Evolutionary conservation across 2,113 vertebrate genomes (phyloP), one percentile per base, ranked within the genome.

Genomic region (Phocoena sinus): DNA sequence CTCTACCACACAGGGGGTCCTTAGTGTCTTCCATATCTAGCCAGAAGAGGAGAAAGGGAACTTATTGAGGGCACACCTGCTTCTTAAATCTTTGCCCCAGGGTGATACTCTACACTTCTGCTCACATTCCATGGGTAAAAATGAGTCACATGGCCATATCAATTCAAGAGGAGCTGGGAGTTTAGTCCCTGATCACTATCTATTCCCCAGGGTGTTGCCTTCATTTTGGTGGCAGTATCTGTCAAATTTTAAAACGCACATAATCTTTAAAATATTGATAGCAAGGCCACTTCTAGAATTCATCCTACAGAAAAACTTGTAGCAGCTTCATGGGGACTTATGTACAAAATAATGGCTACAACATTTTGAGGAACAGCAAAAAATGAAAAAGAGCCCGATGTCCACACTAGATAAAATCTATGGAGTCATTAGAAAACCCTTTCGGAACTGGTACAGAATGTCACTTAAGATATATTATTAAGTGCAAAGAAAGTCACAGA

Each of bases 341-440:
- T 8, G 28, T 31, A 14, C 12, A 47, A 28, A 14, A 9, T 1
- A 0, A 20, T 62, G 20, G 53, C 36, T 17, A 4, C 15, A 38
- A 53, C 18, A 14, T 83, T 70, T 25, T 21, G 36, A 33, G n/a
- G 53, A 63, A 33, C 8, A 71, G 38, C 68, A 41, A 87, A 50
- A 93, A 31, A 38, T 23, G 12, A 4, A 36, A 63, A 36, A 70
- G 70, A 89, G 5, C 4, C 13, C 38, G 31, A 26, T 33, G 14
- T 73, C 33, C 67, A 95, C 41, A 28, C 67, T 26, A 41, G 56
- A 50, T n/a, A 33, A 28, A 33, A 60, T 47, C 17, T 67, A 3
- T 38, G 15, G 58, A 33, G 58, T 41, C 71, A 38, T 41, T 83
- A 50, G 23, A 62, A 84, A 62, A 86, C 70, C 10, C 67, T 77